Evolutionary conservation across 2,797 vertebrate species (phyloP).

Genomic region (Gymnocypris eckloni): DNA sequence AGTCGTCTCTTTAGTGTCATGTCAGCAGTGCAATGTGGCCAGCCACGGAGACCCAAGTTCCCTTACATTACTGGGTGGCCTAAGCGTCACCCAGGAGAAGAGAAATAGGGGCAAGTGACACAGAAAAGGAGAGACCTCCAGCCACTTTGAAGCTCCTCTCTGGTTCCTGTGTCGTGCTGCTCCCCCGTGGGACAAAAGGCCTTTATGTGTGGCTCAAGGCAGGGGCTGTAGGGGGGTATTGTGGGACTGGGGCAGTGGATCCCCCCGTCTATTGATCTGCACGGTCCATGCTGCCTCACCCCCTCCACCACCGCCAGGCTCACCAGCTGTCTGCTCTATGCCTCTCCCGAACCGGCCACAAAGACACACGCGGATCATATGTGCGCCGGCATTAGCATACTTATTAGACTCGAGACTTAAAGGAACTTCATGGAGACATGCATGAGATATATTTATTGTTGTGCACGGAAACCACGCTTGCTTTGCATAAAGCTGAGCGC

Average conservation of each 20-base stretch:
- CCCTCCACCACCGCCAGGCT: constrained; percentile 55
- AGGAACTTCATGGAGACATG: neutral
- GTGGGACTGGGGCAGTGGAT: constrained; percentile 46
- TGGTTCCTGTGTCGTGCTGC: constrained; percentile 58
- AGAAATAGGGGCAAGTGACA: constrained; percentile 43
- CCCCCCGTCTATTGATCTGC: constrained; percentile 60
- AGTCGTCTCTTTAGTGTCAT: constrained; percentile 56
- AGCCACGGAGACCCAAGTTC: constrained; percentile 41
- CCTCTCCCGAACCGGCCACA: constrained; percentile 53
- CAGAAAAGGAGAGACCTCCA: constrained; percentile 58
- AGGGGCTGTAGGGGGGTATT: constrained; percentile 60
- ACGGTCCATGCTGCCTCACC: constrained; percentile 50
- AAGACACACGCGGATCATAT: constrained; percentile 29
- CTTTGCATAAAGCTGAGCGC: neutral
- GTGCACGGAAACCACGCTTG: neutral
- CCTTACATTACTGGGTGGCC: constrained; percentile 48
- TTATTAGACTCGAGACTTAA: neutral
- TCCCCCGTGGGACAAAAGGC: constrained; percentile 63
- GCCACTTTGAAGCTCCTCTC: constrained; percentile 61
- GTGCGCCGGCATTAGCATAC: constrained; percentile 24
- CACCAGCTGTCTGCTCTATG: constrained; percentile 66
- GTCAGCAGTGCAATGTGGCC: constrained; percentile 49
- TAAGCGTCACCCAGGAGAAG: constrained; percentile 46
- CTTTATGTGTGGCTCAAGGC: constrained; percentile 64
- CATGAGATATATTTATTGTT: neutral